Evolutionary conservation across 2,888 invertebrate genomes (phyloP), one percentile per base, ranked within the genome.

Genomic region (Amphipoea lucens): DNA sequence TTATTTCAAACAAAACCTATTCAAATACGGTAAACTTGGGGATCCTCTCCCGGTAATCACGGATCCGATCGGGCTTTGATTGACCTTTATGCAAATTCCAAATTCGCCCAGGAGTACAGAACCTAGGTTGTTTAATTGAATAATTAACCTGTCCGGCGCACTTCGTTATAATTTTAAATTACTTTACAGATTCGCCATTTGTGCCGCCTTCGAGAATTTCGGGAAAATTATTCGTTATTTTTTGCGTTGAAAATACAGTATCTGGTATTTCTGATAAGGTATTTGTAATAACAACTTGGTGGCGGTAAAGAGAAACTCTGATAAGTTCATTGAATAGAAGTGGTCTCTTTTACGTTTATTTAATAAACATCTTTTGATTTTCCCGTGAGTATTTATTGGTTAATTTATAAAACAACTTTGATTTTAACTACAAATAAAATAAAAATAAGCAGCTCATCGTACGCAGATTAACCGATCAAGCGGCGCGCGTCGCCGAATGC

Each of bases 31-130:
- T 68, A 82, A 86, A 84, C 83, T 84, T 78, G 83, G 81, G 36
- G 75, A 79, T 81, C 80, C 72, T 76, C 76, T 89, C 88, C 87
- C 91, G 89, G 92, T 92, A 94, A 95, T 95, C 94, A 93, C 87
- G 90, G 87, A 78, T 78, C 90, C 92, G 90, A 94, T 93, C 90
- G 85, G 79, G 90, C 90, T 92, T 91, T 95, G 95, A 95, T 95
- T 94, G 95, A 95, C 94, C 95, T 95, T 95, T 95, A 95, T 95
- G 95, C 92, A 94, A 95, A 95, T 95, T 91, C 84, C 68, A 88
- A 93, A 92, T 93, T 92, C 88, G 86, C 90, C 88, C 91, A 87
- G 92, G 89, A 91, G 88, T 89, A 89, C 89, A 86, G 90, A 89
- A 89, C 89, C 87, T 90, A 91, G 91, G 90, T 91, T 90, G 90